These are phyloP conservation scores for Mormyrus proboscirostris DNA, from an alignment of 2,797 vertebrate genomes.

Conservation along the genomic window DNA sequence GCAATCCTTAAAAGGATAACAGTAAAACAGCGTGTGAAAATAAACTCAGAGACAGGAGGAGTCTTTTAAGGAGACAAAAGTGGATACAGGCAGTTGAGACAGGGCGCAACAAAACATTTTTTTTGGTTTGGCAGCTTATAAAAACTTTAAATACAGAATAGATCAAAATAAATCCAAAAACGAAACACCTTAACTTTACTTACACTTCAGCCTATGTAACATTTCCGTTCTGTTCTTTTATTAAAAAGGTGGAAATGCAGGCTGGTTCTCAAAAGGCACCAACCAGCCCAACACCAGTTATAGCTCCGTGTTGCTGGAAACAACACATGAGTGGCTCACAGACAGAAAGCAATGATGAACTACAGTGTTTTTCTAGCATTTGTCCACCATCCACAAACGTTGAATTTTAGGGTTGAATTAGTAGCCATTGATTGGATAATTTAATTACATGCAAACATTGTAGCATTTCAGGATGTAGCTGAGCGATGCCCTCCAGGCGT, in stretches of 20 bases:
- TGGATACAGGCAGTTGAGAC: not conserved
- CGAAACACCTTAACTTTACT: not conserved
- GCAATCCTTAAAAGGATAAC: not conserved
- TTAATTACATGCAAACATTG: conserved; percentile 21
- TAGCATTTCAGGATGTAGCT: conserved; percentile 11
- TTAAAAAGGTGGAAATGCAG: not conserved
- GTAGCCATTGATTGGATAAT: conserved; percentile 21
- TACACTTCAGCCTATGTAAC: not conserved
- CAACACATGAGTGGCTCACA: not conserved
- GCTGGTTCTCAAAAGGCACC: not conserved
- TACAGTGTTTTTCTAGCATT: conserved; percentile 12
- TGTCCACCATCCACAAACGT: not conserved
- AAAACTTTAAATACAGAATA: not conserved
- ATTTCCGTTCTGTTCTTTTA: not conserved
- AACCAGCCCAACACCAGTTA: not conserved
- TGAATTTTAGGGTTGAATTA: conserved; percentile 24
- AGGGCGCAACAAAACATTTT: not conserved
- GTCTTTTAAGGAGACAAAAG: not conserved
- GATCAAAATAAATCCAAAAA: not conserved
- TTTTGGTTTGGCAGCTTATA: not conserved
- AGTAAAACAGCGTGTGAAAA: not conserved
- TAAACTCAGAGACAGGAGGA: not conserved
- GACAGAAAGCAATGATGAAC: not conserved
- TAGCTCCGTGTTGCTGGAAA: not conserved
- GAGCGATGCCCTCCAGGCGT: not conserved